These are phyloP conservation scores for Schizopygopsis pylzovi DNA, from an alignment of 2,797 vertebrate genomes.

Conservation along the genomic window DNA sequence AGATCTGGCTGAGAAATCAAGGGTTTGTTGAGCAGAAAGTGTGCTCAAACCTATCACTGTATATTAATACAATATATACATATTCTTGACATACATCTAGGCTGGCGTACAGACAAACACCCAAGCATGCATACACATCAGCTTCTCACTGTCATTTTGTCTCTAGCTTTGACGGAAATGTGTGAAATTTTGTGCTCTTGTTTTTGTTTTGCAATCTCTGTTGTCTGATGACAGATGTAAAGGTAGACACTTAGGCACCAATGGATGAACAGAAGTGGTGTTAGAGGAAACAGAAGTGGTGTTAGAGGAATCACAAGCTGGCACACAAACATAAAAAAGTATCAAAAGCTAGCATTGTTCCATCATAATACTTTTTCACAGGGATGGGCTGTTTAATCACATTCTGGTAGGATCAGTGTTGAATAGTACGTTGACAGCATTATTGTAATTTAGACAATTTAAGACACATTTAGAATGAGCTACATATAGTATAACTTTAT, in stretches of 20 bases:
- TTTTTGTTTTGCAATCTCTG: conserved; percentile 4
- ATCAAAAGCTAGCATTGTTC: background rate
- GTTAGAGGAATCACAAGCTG: background rate
- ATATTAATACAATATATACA: background rate
- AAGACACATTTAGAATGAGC: background rate
- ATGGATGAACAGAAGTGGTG: background rate
- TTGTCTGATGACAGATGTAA: background rate
- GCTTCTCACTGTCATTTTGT: background rate
- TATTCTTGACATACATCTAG: background rate
- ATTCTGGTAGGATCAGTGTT: background rate
- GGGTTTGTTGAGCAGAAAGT: background rate
- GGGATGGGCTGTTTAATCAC: background rate
- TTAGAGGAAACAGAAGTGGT: background rate
- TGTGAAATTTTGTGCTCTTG: background rate
- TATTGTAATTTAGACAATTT: background rate
- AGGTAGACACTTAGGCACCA: background rate
- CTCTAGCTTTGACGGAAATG: background rate
- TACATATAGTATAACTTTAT: background rate
- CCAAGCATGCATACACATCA: background rate
- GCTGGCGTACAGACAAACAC: background rate
- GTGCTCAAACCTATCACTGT: background rate
- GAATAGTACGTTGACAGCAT: background rate
- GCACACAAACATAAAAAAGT: background rate
- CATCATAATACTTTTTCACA: background rate
- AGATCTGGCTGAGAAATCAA: conserved; percentile 25